These are phyloP conservation scores for Eidolon dupreanum DNA, from an alignment of 2,797 vertebrate genomes.

Conservation along the genomic window DNA sequence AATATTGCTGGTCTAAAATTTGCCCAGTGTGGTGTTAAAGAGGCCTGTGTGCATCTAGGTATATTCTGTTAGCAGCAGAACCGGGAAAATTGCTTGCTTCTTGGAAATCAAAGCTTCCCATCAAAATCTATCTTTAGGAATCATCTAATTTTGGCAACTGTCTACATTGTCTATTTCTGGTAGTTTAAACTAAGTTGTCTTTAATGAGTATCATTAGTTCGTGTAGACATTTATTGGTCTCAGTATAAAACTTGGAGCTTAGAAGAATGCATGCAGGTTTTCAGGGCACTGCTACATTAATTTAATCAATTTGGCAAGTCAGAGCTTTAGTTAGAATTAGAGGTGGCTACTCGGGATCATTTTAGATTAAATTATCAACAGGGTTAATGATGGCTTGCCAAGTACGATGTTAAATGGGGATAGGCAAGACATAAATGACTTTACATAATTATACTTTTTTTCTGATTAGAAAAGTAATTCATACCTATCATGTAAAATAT, in stretches of 20 bases:
- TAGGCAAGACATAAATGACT: not conserved
- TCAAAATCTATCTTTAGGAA: not conserved
- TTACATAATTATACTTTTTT: conserved; percentile 10
- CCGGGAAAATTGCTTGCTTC: not conserved
- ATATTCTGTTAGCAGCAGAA: not conserved
- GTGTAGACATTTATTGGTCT: not conserved
- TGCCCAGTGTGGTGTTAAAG: not conserved
- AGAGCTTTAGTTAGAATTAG: not conserved
- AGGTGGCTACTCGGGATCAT: not conserved
- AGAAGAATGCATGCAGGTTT: not conserved
- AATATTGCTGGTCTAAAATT: not conserved
- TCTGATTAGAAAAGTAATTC: conserved; percentile 25
- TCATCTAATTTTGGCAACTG: not conserved
- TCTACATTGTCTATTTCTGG: not conserved
- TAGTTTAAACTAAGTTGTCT: not conserved
- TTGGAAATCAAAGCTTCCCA: not conserved
- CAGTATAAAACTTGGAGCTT: not conserved
- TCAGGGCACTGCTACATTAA: not conserved
- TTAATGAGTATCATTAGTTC: not conserved
- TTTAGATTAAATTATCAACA: not conserved
- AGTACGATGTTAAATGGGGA: not conserved
- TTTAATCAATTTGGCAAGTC: not conserved
- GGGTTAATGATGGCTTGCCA: not conserved
- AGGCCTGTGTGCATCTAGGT: not conserved
- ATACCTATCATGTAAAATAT: not conserved